Conservation (phyloP, 2,113 vertebrate species). For the Maccullochella peelii region DNA sequence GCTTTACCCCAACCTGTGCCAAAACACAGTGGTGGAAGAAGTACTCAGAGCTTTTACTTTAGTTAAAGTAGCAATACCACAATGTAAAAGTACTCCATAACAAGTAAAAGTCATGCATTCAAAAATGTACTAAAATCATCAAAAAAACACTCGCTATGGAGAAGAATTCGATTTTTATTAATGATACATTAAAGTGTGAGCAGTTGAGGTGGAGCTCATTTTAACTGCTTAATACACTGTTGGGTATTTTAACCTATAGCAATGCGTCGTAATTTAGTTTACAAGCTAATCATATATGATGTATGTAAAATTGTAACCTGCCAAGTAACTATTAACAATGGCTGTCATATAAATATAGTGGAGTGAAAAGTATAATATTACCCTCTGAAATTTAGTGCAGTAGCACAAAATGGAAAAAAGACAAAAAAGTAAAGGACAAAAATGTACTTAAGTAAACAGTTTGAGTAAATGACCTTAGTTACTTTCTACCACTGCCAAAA, state of each 20-base stretch:
- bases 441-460: neutral
- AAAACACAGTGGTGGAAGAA: neutral
- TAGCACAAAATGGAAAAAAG: neutral
- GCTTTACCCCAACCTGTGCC: neutral
- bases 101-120: neutral
- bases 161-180: neutral
- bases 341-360: neutral
- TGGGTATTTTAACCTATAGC: neutral
- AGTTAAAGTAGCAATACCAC: neutral
- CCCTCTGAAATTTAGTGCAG: neutral
- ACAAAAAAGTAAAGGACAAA: neutral
- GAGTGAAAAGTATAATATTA: neutral
- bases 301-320: neutral
- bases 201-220: neutral
- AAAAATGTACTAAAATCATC: neutral
- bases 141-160: neutral
- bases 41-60: neutral
- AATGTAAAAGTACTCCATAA: neutral
- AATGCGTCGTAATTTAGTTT: neutral
- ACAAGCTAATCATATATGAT: neutral
- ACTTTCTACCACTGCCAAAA: neutral
- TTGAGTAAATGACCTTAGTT: neutral
- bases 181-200: neutral
- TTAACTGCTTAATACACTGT: neutral
- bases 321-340: neutral